Percentiles rank a stretch among this genome's conserved stretches.
These are phyloP conservation scores for Melitaea athalia DNA, from an alignment of 2,888 invertebrate species.

Conservation along the genomic window DNA sequence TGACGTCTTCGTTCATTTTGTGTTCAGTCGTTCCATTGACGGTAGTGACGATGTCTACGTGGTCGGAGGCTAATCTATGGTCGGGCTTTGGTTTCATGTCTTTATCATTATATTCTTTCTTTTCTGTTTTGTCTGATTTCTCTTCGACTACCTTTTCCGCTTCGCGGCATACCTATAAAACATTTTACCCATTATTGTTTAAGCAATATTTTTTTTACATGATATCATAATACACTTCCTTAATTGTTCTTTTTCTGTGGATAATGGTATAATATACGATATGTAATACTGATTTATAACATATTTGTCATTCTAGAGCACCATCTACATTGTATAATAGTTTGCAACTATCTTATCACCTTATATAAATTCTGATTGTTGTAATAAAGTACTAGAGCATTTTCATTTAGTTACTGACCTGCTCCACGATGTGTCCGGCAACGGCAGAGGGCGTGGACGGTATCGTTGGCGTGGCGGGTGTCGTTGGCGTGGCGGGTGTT, in stretches of 20 bases:
- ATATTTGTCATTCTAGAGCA: too few species aligned
- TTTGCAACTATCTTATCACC: too few species aligned
- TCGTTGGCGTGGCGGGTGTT: constrained; percentile 74
- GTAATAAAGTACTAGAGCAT: background rate
- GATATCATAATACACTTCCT: too few species aligned
- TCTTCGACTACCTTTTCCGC: constrained; percentile 74
- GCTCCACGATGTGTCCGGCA: constrained; percentile 63
- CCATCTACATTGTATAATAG: too few species aligned
- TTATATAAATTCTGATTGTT: too few species aligned
- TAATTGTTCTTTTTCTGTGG: too few species aligned
- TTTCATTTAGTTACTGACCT: constrained; percentile 47
- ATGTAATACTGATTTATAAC: too few species aligned
- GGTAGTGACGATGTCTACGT: constrained; percentile 39
- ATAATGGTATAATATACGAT: too few species aligned
- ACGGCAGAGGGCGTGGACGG: constrained; percentile 61
- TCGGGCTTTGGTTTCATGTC: constrained; percentile 51
- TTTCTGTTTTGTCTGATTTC: constrained; percentile 51
- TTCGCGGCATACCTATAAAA: constrained; percentile 68
- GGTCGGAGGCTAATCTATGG: constrained; percentile 41
- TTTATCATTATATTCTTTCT: constrained; percentile 44
- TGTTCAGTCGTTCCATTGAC: constrained; percentile 44
- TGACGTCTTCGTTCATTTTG: constrained; percentile 42
- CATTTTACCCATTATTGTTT: background rate
- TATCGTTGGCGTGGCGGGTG: constrained; percentile 39
- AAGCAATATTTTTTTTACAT: too few species aligned